Base-by-base conservation (phyloP, 92 coral and sea anemone genomes). In the Heliopora coerulea region DNA sequence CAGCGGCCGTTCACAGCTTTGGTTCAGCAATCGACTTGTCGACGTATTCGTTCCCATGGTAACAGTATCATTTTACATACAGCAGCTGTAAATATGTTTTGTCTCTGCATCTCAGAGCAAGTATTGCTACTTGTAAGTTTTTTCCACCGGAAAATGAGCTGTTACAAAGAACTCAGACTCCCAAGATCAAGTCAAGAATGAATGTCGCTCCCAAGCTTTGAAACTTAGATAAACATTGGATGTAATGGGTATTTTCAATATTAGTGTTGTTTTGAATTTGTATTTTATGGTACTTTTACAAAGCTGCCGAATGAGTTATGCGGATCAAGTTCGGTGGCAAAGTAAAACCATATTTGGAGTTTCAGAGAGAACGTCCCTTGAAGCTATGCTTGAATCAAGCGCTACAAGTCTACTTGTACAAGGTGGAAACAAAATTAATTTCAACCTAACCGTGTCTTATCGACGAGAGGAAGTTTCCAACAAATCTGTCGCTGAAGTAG, bases 371-470 rank as follows among this genome's bases (percentile, higher is more conserved):
- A 28, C 76, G 19, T 69, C 74, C 2, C 48, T 69, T 19, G 35
- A 69, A 9, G 76, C 52, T 11, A 24, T 29, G 44, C 52, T 70
- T 18, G 39, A 32, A 27, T 70, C 77, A 27, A 70, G 63, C 17
- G 41, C 25, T 28, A 8, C 48, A n/a, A 26, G 24, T 48, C 3
- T 21, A n/a, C 49, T 70, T 7, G 31, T 70, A 18, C 31, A 70
- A 70, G 77, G 77, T 10, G 77, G 77, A 12, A n/a, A 56, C 19
- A 54, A n/a, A 24, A 54, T 70, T 54, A 30, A 30, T 19, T 52
- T 52, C 15, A 33, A 70, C 25, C 26, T 70, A 17, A 31, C 63
- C 33, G 54, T 70, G 34, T 70, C 50, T 0, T 54, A 70, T 34
- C 18, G 37, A 27, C 52, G 62, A 56, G 40, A 15, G 2, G 49